Evolutionary conservation across 1,140 invertebrate species (phyloP).

Genomic region (Diprion similis): DNA sequence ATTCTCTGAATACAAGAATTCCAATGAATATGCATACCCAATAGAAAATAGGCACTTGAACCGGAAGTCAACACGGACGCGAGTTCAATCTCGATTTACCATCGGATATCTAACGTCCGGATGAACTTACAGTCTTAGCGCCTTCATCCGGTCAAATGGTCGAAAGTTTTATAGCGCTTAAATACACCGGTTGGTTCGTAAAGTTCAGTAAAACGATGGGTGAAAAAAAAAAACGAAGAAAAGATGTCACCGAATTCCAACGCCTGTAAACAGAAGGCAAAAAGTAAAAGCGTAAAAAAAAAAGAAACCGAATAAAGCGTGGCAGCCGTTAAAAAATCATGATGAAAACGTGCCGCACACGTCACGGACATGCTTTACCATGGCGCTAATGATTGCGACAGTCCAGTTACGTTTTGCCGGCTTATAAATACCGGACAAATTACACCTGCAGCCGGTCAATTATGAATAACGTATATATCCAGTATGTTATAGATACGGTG

Average conservation of each 20-base stretch:
- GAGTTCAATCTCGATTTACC: neutral
- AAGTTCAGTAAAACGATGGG: too few relatives aligned
- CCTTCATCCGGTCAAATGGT: neutral
- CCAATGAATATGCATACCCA: neutral
- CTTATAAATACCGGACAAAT: neutral
- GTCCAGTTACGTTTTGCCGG: neutral
- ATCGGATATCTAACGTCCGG: neutral
- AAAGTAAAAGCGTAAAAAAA: too few relatives aligned
- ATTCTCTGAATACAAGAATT: too few relatives aligned
- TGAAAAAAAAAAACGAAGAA: too few relatives aligned
- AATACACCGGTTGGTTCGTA: too few relatives aligned
- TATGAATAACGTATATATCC: neutral
- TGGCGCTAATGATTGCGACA: slow-evolving; percentile 3
- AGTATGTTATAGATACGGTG: neutral
- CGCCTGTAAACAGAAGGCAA: too few relatives aligned
- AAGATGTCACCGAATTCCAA: too few relatives aligned
- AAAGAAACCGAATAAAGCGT: too few relatives aligned
- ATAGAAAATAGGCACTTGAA: neutral
- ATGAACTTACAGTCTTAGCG: neutral
- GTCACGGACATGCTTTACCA: too few relatives aligned
- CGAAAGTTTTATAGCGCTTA: too few relatives aligned
- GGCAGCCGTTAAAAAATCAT: too few relatives aligned
- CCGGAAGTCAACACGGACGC: neutral
- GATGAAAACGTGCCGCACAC: too few relatives aligned
- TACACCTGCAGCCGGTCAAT: neutral